Evolutionary conservation across 1,140 invertebrate genomes (phyloP).

Genomic region (Laupala kohalensis): DNA sequence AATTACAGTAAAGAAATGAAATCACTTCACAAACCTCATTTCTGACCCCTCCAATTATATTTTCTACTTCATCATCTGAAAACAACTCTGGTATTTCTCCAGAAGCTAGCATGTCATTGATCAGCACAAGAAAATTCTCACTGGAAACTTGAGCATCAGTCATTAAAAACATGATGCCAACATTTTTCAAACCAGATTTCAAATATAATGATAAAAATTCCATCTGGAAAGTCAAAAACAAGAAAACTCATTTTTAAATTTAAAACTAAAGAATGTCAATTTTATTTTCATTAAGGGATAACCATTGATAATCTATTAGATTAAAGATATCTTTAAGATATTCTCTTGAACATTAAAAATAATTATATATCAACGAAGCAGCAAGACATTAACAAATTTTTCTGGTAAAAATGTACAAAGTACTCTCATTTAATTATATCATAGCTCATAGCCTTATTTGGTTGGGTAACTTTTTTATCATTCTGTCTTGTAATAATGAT

Average conservation of each 20-base stretch:
- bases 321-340: too few species aligned
- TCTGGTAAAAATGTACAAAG: too few species aligned
- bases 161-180: conserved; percentile 90
- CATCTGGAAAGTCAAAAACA: conserved; percentile 32
- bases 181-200: conserved; percentile 85
- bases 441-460: too few species aligned
- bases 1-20: too few species aligned
- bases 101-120: conserved; percentile 89
- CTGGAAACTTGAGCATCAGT: conserved; percentile 92
- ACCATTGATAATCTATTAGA: too few species aligned
- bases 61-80: conserved; percentile 91
- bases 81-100: conserved; percentile 93
- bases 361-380: too few species aligned
- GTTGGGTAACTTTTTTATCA: too few species aligned
- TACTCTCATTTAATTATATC: too few species aligned
- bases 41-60: conserved; percentile 76
- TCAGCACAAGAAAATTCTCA: conserved; percentile 87
- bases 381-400: too few species aligned
- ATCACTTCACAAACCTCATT: conserved; percentile 72
- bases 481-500: too few species aligned
- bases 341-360: too few species aligned
- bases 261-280: neutral
- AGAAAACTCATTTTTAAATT: neutral
- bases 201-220: conserved; percentile 77
- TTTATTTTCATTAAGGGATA: too few species aligned